These are phyloP conservation scores for Myotis vivesi DNA, from an alignment of 2,797 vertebrate genomes.

Conservation along the genomic window DNA sequence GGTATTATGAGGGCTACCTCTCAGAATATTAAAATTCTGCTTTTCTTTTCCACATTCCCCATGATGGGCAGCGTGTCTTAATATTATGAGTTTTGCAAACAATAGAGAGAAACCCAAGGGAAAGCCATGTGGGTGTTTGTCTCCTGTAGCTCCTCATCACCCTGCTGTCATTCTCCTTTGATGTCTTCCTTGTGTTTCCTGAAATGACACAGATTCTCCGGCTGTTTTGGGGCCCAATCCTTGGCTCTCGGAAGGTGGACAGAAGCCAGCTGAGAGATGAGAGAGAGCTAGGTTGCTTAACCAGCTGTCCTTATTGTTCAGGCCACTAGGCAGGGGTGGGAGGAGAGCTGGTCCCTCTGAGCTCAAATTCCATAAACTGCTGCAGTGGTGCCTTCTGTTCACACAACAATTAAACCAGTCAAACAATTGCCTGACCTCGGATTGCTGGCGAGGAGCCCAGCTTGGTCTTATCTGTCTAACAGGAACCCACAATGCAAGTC, in stretches of 20 bases:
- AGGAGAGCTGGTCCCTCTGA: neutral
- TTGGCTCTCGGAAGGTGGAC: neutral
- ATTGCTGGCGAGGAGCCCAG: neutral
- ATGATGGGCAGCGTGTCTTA: neutral
- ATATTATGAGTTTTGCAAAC: neutral
- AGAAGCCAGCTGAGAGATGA: neutral
- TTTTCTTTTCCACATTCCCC: neutral
- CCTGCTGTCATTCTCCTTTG: neutral
- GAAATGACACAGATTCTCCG: neutral
- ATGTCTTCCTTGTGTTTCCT: slow-evolving; percentile 5
- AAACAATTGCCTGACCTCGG: neutral
- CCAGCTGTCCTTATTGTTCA: neutral
- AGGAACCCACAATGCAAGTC: neutral
- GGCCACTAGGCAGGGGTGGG: neutral
- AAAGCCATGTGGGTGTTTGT: neutral
- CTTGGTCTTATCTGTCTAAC: neutral
- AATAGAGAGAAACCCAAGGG: neutral
- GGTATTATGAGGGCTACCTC: neutral
- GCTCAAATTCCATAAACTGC: slow-evolving; percentile 50
- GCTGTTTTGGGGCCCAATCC: neutral
- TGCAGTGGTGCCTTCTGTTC: slow-evolving; percentile 43
- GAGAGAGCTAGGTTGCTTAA: neutral
- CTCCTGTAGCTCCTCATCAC: neutral
- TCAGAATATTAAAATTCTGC: slow-evolving; percentile 8
- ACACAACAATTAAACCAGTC: slow-evolving; percentile 32